Base-by-base conservation (phyloP, 2,888 invertebrate species). In the Machimus rusticus region DNA sequence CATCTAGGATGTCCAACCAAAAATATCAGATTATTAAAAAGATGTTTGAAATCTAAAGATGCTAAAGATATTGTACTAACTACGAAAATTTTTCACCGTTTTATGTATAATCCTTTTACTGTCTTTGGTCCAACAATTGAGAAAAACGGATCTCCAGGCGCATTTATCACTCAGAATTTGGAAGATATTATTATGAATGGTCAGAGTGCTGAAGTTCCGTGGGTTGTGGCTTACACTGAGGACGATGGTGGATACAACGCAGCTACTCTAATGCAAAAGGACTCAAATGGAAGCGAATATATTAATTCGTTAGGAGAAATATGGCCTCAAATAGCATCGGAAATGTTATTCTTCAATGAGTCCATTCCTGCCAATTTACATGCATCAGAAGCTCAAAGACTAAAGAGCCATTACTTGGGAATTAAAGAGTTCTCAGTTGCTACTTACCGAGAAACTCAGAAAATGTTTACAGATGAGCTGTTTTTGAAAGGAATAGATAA, bases 181-280 rank as follows among this genome's bases (percentile, higher is more conserved):
- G 94, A 94, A 89, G 93, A 94, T 46, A 93, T 95, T 0, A 93
- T 96, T 0, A 93, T 91, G 88, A 93, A 93, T 9, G 95, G 95
- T 0, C 92, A 94, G 43, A 94, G 95, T 90, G 93, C 94, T n/a
- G 94, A 95, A 88, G 90, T 95, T 9, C 97, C 97, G 0, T 95
- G 96, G 94, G 94, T 97, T 86, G 93, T 95, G 1, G 95, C 95
- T 2, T 94, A 95, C 81, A 95, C 95, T 0, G 94, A 94, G 28
- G 94, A 96, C 84, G 97, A 97, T 91, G 97, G 97, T 87, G 93
- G 96, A 23, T 96, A 95, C 90, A 96, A 96, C 37, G 95, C 94
- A 66, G 88, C 90, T 90, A 93, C 92, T 78, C 91, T 94, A 28
- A 89, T 93, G 86, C 89, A 90, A 57, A 93, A 94, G 14, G 87